Conservation (phyloP, 2,113 vertebrate species). For the Mustelus asterias region DNA sequence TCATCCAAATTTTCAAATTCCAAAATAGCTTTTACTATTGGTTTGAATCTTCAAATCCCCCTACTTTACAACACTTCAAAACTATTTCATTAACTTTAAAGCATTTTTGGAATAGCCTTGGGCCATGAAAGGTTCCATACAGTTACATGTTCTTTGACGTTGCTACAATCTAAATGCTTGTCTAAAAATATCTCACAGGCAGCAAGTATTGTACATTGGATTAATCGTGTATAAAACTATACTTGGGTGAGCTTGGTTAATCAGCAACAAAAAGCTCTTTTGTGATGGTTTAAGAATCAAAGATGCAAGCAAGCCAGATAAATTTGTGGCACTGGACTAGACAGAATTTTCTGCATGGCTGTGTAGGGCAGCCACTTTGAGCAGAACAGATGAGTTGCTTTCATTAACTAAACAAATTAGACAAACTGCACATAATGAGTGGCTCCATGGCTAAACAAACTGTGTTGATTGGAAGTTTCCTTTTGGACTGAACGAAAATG, state of each 20-base stretch:
- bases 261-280: constrained; percentile 34
- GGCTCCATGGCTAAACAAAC: not conserved
- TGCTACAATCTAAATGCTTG: no score
- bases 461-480: constrained; percentile 34
- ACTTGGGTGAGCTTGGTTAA: constrained; percentile 39
- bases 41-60: not conserved
- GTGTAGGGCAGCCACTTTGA: constrained; percentile 43
- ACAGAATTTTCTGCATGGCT: constrained; percentile 57
- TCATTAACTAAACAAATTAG: constrained; percentile 24
- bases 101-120: not conserved
- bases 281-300: constrained; percentile 38
- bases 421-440: not conserved
- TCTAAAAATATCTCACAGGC: not conserved
- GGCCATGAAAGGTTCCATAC: not conserved
- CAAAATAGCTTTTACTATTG: not conserved
- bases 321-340: constrained; percentile 50
- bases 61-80: not conserved
- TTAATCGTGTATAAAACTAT: constrained; percentile 44
- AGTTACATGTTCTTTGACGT: not conserved
- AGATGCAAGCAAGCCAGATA: constrained; percentile 33
- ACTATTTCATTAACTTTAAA: not conserved
- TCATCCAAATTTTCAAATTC: not conserved
- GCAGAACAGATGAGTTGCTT: constrained; percentile 14
- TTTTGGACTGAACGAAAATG: constrained; percentile 37
- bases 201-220: constrained; percentile 4